Evolutionary conservation across 2,797 vertebrate genomes (phyloP).

Genomic region (Artibeus jamaicensis): DNA sequence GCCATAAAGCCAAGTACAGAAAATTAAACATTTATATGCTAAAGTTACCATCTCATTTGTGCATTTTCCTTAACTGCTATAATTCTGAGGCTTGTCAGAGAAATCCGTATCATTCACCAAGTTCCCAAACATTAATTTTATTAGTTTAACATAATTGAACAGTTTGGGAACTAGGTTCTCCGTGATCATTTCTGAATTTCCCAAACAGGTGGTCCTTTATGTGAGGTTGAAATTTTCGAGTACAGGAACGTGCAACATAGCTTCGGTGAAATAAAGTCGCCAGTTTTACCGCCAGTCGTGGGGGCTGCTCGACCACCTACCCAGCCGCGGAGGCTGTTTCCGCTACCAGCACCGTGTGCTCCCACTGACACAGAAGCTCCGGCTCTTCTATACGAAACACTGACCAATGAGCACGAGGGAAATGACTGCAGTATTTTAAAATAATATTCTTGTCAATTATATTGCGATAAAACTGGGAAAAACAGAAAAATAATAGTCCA

Average conservation of each 20-base stretch:
- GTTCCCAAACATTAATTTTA: constrained; percentile 59
- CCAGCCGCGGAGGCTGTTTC: background rate
- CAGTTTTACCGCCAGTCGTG: background rate
- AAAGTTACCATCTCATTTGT: constrained; percentile 69
- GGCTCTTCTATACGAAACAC: background rate
- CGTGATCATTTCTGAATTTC: constrained; percentile 2
- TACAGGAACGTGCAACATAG: background rate
- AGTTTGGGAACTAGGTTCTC: constrained; percentile 57
- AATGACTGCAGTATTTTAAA: background rate
- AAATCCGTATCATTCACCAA: constrained; percentile 63
- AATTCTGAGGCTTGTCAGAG: constrained; percentile 69
- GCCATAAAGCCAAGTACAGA: constrained; percentile 62
- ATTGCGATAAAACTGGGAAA: background rate
- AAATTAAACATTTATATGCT: constrained; percentile 52
- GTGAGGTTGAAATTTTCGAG: background rate
- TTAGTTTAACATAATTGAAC: constrained; percentile 69
- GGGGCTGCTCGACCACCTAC: background rate
- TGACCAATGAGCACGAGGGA: background rate
- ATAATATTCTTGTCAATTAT: background rate
- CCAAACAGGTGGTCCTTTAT: background rate
- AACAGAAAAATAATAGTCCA: background rate
- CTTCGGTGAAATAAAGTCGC: background rate
- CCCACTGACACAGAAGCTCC: background rate
- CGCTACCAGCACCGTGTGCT: no score
- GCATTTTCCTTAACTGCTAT: constrained; percentile 71